phyloP scores from a whole-genome alignment of 2,888 invertebrate species.

The Watsonalla binaria region DNA sequence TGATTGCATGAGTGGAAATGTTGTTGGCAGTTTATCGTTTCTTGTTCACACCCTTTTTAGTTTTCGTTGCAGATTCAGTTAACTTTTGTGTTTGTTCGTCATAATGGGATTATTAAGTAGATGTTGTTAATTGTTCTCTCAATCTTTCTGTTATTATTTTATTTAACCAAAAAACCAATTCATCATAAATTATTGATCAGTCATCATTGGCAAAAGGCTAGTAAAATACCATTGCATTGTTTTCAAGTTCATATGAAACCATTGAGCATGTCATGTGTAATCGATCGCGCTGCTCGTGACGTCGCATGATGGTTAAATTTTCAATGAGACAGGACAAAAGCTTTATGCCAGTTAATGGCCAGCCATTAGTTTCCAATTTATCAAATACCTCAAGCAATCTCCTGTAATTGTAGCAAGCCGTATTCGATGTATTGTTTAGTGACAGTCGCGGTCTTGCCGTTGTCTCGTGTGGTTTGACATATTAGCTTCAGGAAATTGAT shows the following conservation, averaged over 20 bases:
- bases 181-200: too few relatives aligned
- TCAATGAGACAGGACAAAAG: constrained; percentile 42
- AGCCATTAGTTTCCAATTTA: constrained; percentile 60
- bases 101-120: too few relatives aligned
- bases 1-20: too few relatives aligned
- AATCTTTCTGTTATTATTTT: too few relatives aligned
- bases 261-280: constrained; percentile 27
- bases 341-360: constrained; percentile 36
- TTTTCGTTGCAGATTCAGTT: too few relatives aligned
- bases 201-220: not conserved
- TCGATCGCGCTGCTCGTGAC: constrained; percentile 50
- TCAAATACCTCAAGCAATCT: constrained; percentile 35
- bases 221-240: constrained; percentile 9
- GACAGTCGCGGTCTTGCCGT: constrained; percentile 29
- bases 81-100: too few relatives aligned
- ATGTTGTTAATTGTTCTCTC: too few relatives aligned
- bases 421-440: constrained; percentile 12
- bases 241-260: constrained; percentile 39
- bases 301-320: constrained; percentile 53
- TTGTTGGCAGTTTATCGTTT: too few relatives aligned
- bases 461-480: constrained; percentile 11
- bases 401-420: constrained; percentile 35
- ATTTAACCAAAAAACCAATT: too few relatives aligned
- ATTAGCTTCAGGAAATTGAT: constrained; percentile 10
- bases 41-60: too few relatives aligned